These are phyloP conservation scores for Mesoclemmys tuberculata DNA, from an alignment of 2,113 vertebrate species.

Conservation along the genomic window DNA sequence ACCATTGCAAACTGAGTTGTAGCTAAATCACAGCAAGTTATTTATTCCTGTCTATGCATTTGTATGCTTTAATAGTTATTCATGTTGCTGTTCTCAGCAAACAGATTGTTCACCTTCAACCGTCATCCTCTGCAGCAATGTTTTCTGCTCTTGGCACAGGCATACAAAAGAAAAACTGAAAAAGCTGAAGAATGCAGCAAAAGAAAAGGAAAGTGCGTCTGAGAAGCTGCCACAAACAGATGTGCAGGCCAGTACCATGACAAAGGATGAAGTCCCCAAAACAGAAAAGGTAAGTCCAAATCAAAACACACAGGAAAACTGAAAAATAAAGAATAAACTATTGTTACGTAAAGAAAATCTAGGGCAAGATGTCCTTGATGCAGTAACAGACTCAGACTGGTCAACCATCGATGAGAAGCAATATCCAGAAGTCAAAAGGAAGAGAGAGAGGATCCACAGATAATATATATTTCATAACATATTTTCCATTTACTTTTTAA, in stretches of 20 bases:
- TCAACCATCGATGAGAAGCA: background rate
- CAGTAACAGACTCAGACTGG: background rate
- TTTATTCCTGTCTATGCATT: background rate
- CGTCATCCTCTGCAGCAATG: accelerated
- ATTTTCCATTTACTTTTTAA: background rate
- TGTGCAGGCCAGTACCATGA: background rate
- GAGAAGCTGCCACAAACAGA: background rate
- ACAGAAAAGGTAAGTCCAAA: background rate
- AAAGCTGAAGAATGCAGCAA: background rate
- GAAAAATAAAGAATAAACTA: background rate
- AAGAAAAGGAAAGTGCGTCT: accelerated
- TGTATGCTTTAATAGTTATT: background rate
- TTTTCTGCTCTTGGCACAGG: conserved; percentile 38
- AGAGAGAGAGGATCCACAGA: background rate
- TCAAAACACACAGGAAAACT: accelerated
- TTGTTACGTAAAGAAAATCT: background rate
- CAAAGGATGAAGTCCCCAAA: accelerated
- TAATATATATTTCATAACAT: background rate
- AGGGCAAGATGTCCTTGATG: background rate
- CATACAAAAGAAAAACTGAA: conserved; percentile 13
- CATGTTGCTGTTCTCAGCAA: background rate
- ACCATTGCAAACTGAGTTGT: background rate
- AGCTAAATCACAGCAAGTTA: background rate
- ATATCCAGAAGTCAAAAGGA: background rate
- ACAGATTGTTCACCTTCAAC: background rate